These are phyloP conservation scores for Brachypterus glaber DNA, from an alignment of 2,888 invertebrate species.

Conservation along the genomic window DNA sequence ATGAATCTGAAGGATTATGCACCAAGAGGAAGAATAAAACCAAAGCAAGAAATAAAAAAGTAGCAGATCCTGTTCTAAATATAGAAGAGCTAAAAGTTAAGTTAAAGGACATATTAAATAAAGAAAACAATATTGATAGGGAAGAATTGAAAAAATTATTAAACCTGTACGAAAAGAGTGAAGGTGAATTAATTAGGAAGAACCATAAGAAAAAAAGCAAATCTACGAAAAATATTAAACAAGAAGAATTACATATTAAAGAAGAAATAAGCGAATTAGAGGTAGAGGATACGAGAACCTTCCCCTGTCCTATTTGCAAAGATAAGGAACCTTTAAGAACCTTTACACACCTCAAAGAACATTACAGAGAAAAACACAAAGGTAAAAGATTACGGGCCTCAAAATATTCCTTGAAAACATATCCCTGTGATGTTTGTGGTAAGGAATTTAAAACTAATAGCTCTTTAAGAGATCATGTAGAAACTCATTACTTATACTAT, in stretches of 20 bases:
- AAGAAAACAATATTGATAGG: too few species aligned
- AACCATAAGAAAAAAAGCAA: neutral
- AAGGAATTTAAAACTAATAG: conserved; percentile 32
- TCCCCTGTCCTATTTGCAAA: conserved; percentile 30
- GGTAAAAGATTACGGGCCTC: conserved; percentile 29
- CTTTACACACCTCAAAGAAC: conserved; percentile 26
- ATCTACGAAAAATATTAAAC: too few species aligned
- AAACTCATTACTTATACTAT: conserved; percentile 37
- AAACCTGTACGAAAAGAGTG: conserved; percentile 16
- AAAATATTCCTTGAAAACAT: conserved; percentile 23
- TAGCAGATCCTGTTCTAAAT: too few species aligned
- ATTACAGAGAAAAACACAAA: conserved; percentile 29
- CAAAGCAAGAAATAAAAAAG: too few species aligned
- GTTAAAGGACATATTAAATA: conserved; percentile 1
- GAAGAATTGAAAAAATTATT: too few species aligned
- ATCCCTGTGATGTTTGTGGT: conserved; percentile 36
- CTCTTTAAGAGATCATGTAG: conserved; percentile 35
- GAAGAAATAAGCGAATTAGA: conserved; percentile 8
- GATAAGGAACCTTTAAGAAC: conserved; percentile 27
- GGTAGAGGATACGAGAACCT: conserved; percentile 8
- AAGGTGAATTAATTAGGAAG: conserved; percentile 6
- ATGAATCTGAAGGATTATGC: too few species aligned
- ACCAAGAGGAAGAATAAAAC: too few species aligned
- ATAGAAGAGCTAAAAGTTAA: conserved; percentile 2
- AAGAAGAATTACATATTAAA: conserved; percentile 1